phyloP scores from a whole-genome alignment of 2,113 vertebrate genomes.

The Leptobrachium ailaonicum region DNA sequence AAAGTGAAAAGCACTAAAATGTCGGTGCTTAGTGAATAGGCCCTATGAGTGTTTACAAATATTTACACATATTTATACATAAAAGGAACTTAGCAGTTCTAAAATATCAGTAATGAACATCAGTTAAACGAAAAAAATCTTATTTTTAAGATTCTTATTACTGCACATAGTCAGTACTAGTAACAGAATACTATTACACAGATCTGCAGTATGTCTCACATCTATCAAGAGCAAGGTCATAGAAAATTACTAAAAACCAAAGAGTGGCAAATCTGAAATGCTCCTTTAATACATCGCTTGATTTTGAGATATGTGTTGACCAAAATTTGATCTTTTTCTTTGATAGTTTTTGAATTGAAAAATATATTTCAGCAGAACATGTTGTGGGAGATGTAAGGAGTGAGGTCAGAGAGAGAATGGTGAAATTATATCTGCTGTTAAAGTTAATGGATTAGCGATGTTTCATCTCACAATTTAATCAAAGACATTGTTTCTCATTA shows the following conservation, averaged over 20 bases:
- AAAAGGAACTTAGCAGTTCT: too few species aligned
- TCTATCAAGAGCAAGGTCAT: not conserved
- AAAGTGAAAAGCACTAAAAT: too few species aligned
- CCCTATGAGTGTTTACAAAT: too few species aligned
- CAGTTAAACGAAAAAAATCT: too few species aligned
- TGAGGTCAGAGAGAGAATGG: constrained; percentile 11
- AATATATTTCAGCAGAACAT: constrained; percentile 16
- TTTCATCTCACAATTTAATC: constrained; percentile 26
- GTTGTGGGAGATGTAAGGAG: not conserved
- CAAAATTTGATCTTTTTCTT: constrained; percentile 11
- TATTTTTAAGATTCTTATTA: too few species aligned
- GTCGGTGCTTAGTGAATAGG: too few species aligned
- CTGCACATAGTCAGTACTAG: too few species aligned
- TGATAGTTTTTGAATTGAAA: constrained; percentile 24
- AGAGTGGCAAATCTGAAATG: not conserved
- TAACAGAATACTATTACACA: too few species aligned
- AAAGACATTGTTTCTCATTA: not conserved
- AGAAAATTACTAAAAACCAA: constrained; percentile 6
- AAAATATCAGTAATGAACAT: too few species aligned
- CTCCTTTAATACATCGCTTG: not conserved
- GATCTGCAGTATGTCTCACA: too few species aligned
- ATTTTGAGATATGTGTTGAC: constrained; percentile 6
- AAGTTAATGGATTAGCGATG: constrained; percentile 23
- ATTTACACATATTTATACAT: too few species aligned
- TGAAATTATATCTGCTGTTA: constrained; percentile 29